Base-by-base conservation (phyloP, 2,113 vertebrate genomes). In the Petromus typicus region DNA sequence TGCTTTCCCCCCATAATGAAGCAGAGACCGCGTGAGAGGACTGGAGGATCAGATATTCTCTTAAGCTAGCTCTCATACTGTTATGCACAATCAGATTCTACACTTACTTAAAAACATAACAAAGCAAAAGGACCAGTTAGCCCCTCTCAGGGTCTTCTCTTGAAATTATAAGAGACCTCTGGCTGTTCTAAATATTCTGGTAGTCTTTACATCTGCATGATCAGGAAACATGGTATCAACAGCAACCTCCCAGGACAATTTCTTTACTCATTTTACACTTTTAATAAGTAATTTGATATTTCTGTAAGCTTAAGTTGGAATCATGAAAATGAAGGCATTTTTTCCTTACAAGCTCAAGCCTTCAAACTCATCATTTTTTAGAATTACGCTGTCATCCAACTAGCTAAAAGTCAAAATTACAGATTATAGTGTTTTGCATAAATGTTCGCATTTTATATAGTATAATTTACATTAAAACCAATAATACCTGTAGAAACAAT, bases 221-320 rank as follows among this genome's bases (percentile, higher is more conserved):
- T 37, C 59, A 89, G 51, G 40, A 48, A 43, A 20, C 43, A 78
- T 7, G 63, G 61, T 85, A 14, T 71, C 85, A 93, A 79, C 40
- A 84, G 27, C 82, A 81, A 16, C 92, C 97, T 95, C 51, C 85
- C 71, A 78, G 88, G 83, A 96, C 80, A 81, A 73, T 89, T 79
- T 48, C 88, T 82, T 82, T 90, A 91, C 76, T 97, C 59, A 91
- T 95, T 45, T 81, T 48, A 22, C 59, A 88, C 51, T 93, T 96
- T 96, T 93, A 97, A 23, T 95, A 92, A 87, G 84, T 86, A 76
- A 93, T 83, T 93, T 95, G 84, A 87, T 87, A 96, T 95, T 97
- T 93, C 71, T 94, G 27, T 84, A 89, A 91, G 66, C 95, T 93
- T 93, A 79, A 88, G 94, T 81, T 90, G 30, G 86, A 95, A 79